Percentiles rank a stretch among this genome's conserved stretches.
These are phyloP conservation scores for Apantesis nais DNA, from an alignment of 2,888 invertebrate genomes.

Conservation along the genomic window DNA sequence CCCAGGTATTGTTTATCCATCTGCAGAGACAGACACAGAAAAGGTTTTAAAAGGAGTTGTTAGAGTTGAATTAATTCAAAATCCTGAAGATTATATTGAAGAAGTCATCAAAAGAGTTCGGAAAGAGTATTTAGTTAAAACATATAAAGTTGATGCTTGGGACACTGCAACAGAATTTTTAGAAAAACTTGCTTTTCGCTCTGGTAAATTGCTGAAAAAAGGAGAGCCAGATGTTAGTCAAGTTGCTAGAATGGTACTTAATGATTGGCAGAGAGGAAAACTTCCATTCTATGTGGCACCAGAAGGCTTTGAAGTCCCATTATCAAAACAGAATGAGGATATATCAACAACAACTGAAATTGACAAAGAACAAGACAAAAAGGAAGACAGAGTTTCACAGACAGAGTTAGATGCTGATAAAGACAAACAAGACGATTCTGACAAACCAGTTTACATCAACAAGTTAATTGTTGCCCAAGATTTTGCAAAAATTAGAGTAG, in stretches of 20 bases:
- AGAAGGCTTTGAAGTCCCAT: slow-evolving; percentile 91
- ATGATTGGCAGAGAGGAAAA: slow-evolving; percentile 99
- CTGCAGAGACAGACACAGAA: slow-evolving; percentile 97
- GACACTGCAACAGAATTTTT: slow-evolving; percentile 93
- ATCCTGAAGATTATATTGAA: slow-evolving; percentile 97
- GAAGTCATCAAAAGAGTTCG: slow-evolving; percentile 94
- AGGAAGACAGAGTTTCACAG: slow-evolving; percentile 56
- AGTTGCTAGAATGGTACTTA: slow-evolving; percentile 97
- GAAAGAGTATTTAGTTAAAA: slow-evolving; percentile 94
- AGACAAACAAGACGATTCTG: slow-evolving; percentile 54
- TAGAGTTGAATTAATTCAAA: slow-evolving; percentile 96
- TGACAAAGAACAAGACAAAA: slow-evolving; percentile 52
- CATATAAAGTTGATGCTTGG: slow-evolving; percentile 95
- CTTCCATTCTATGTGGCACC: slow-evolving; percentile 97
- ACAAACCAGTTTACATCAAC: slow-evolving; percentile 70
- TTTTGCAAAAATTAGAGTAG: slow-evolving; percentile 92
- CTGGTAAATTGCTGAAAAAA: slow-evolving; percentile 96
- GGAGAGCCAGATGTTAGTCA: slow-evolving; percentile 98
- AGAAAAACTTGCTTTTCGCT: slow-evolving; percentile 93
- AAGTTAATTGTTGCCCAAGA: slow-evolving; percentile 89
- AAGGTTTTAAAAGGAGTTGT: slow-evolving; percentile 99
- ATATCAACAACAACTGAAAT: slow-evolving; percentile 47
- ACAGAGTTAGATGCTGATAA: slow-evolving; percentile 58
- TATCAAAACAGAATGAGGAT: slow-evolving; percentile 72
- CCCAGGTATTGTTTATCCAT: slow-evolving; percentile 99